Evolutionary conservation across 2,797 vertebrate species (phyloP).

Genomic region (Ptychadena robeensis): DNA sequence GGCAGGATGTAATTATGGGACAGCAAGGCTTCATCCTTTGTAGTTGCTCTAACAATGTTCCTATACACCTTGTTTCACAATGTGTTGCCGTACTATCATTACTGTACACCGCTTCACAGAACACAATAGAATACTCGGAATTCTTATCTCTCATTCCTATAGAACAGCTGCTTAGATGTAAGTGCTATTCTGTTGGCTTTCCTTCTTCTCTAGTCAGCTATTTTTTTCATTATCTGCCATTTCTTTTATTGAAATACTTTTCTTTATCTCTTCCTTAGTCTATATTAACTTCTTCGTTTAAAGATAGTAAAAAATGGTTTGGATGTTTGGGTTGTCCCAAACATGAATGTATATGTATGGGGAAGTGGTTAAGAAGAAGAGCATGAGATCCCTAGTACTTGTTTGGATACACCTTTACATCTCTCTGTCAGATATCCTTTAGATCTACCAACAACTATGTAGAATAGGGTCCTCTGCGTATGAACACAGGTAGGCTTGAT

Average conservation of each 20-base stretch:
- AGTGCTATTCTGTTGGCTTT: not conserved
- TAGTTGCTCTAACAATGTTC: slow-evolving; percentile 39
- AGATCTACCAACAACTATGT: too few species aligned
- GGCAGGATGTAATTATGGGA: slow-evolving; percentile 36
- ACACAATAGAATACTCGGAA: slow-evolving; percentile 35
- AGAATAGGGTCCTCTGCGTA: too few species aligned
- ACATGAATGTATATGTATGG: too few species aligned
- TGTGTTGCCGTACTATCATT: slow-evolving; percentile 28
- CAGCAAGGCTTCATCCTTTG: not conserved
- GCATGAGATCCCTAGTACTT: too few species aligned
- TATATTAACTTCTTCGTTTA: not conserved
- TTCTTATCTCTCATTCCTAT: slow-evolving; percentile 44
- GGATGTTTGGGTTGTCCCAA: not conserved
- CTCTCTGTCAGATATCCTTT: too few species aligned
- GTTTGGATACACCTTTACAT: too few species aligned
- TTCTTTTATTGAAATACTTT: slow-evolving; percentile 34
- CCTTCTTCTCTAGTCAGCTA: slow-evolving; percentile 12
- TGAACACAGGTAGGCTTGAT: too few species aligned
- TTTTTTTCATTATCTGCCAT: slow-evolving; percentile 32
- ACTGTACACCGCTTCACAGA: slow-evolving; percentile 10
- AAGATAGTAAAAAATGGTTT: not conserved
- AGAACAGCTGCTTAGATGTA: slow-evolving; percentile 24
- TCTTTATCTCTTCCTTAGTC: slow-evolving; percentile 16
- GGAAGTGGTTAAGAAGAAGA: too few species aligned
- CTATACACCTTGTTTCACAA: slow-evolving; percentile 45